Evolutionary conservation across 2,888 invertebrate genomes (phyloP).

Genomic region (Ennomos quercinarius): DNA sequence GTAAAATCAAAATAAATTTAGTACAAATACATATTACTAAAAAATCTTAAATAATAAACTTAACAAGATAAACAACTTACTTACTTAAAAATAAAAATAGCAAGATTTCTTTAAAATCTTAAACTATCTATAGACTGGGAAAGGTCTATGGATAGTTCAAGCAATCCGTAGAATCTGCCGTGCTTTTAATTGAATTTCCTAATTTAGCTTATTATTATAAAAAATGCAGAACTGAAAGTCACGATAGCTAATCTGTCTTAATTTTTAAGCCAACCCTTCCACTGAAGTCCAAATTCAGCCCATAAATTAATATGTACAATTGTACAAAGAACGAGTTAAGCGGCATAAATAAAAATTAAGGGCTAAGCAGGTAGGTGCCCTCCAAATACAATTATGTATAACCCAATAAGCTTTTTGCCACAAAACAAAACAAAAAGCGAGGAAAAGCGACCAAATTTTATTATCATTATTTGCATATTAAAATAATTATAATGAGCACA

Average conservation of each 20-base stretch:
- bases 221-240: too few species aligned
- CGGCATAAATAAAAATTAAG: constrained; percentile 79
- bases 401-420: constrained; percentile 75
- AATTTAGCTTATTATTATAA: too few species aligned
- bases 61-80: too few species aligned
- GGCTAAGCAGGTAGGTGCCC: constrained; percentile 60
- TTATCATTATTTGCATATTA: constrained; percentile 85
- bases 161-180: too few species aligned
- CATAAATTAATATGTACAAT: constrained; percentile 53
- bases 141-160: too few species aligned
- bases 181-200: too few species aligned
- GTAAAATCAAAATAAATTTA: too few species aligned
- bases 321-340: constrained; percentile 59
- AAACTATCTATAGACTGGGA: too few species aligned
- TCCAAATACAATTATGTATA: constrained; percentile 77
- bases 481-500: constrained; percentile 77
- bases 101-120: too few species aligned
- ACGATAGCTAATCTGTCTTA: constrained; percentile 2
- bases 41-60: too few species aligned
- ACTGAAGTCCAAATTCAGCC: constrained; percentile 26
- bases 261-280: constrained; percentile 26
- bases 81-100: too few species aligned
- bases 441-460: constrained; percentile 77
- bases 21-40: too few species aligned
- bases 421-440: constrained; percentile 76